These are phyloP conservation scores for Siniperca chuatsi DNA, from an alignment of 2,113 vertebrate species.

Conservation along the genomic window DNA sequence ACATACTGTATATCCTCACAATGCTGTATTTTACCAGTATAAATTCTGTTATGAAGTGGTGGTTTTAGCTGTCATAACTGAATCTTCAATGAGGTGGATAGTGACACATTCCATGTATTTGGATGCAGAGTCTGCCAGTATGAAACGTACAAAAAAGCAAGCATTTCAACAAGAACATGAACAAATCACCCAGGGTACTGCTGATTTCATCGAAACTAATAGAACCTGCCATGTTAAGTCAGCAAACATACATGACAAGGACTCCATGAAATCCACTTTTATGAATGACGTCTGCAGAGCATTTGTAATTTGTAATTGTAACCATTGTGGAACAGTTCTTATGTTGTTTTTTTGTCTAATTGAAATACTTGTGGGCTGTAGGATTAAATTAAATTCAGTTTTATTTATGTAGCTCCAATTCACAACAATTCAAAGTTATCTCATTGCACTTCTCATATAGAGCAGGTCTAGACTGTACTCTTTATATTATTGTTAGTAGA, in stretches of 20 bases:
- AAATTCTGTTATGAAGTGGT: neutral
- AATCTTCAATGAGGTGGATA: neutral
- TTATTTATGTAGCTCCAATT: too few species aligned
- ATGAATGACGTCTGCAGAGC: slow-evolving; percentile 31
- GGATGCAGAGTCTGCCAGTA: neutral
- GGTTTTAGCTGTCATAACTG: neutral
- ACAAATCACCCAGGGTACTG: neutral
- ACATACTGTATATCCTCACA: neutral
- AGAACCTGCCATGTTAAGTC: slow-evolving; percentile 26
- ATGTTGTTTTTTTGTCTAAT: slow-evolving; percentile 21
- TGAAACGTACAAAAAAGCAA: neutral
- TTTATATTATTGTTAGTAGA: neutral
- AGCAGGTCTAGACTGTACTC: too few species aligned
- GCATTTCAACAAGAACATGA: neutral
- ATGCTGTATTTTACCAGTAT: neutral
- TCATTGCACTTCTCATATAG: too few species aligned
- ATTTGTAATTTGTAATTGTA: slow-evolving; percentile 15
- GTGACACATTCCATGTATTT: neutral
- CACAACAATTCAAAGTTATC: too few species aligned
- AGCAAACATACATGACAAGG: neutral
- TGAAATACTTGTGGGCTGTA: slow-evolving; percentile 5
- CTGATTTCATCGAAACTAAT: slow-evolving; percentile 1
- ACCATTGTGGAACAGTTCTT: neutral
- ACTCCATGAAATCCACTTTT: slow-evolving; percentile 15
- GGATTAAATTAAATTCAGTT: neutral